Percentiles rank a stretch among this genome's conserved stretches.
Conservation (phyloP, 2,888 invertebrate species). For the Adineta ricciae region DNA sequence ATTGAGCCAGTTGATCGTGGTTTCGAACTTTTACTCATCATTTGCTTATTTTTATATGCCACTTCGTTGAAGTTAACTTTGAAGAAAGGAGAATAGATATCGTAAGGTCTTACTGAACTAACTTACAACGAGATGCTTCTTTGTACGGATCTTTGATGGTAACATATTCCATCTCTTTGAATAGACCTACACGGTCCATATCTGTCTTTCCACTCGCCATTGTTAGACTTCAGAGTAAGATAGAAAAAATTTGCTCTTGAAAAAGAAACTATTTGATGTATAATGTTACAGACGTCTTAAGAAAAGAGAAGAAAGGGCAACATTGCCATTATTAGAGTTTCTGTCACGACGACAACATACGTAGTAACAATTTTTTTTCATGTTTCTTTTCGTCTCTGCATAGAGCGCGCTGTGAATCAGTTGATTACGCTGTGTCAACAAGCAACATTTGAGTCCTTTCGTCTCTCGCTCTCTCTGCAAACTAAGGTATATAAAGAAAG, state of each 20-base stretch:
- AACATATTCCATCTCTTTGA: slow-evolving; percentile 49
- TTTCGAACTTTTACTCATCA: slow-evolving; percentile 46
- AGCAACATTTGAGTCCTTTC: no score
- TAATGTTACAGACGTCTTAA: no score
- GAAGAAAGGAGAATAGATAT: not conserved
- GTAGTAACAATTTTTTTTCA: not conserved
- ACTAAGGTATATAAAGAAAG: no score
- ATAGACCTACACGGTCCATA: slow-evolving; percentile 49
- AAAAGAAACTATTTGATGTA: no score
- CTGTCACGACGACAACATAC: not conserved
- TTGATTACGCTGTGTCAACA: not conserved
- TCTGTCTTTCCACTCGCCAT: slow-evolving; percentile 36
- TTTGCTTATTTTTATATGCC: slow-evolving; percentile 47
- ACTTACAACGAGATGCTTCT: slow-evolving; percentile 35
- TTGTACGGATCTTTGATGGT: slow-evolving; percentile 47
- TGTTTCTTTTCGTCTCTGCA: not conserved
- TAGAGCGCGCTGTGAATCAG: not conserved
- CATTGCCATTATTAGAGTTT: not conserved
- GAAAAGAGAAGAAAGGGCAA: not conserved
- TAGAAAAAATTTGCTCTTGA: no score
- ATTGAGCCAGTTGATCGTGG: slow-evolving; percentile 42
- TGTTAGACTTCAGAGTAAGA: not conserved
- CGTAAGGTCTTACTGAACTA: no score
- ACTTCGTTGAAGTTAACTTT: slow-evolving; percentile 45
- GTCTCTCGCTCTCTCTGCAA: no score